Evolutionary conservation across 1,140 invertebrate genomes (phyloP), one percentile per base, ranked within the genome.

Genomic region (Solenopsis invicta): DNA sequence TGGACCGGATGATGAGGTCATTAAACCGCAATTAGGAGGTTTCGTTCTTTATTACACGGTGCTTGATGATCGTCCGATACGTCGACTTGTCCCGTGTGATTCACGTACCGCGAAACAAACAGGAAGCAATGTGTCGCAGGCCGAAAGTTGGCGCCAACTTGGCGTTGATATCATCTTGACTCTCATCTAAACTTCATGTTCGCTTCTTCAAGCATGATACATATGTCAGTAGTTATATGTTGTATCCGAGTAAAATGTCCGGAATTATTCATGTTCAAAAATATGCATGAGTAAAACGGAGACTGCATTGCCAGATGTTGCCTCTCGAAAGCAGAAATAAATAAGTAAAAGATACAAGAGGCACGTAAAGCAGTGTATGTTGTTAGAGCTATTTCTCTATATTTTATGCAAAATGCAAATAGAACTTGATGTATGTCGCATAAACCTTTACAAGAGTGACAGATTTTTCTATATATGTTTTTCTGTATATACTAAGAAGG

Each of bases 81-180:
- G 86, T 78, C 75, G 52, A 52, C 37, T 62, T 86, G 50, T 61
- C 59, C 45, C 16, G 29, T 86, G 71, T 89, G 62, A 89, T 89
- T 88, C 89, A 89, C 75, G 54, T 80, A 87, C 8, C 67, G 67
- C 77, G 74, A 85, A 72, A 72, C 87, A 67, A 92, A 84, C 75
- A 90, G 86, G 88, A 89, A 91, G 87, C 86, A 87, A 92, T 91
- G 78, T 88, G 82, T 88, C 88, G 82, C 86, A 89, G 74, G 90
- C 54, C 71, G 80, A 92, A 89, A 86, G 69, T 80, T 92, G 92
- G 86, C 86, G 90, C 91, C 88, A 89, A 91, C 87, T 89, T 85
- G 54, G 6, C 72, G 62, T 81, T 37, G 89, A 90, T 91, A 89
- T 89, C 87, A 90, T 91, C 89, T 88, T 52, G 66, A 75, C 48